Evolutionary conservation across 2,113 vertebrate species (phyloP).

Genomic region (Erythrolamprus reginae): DNA sequence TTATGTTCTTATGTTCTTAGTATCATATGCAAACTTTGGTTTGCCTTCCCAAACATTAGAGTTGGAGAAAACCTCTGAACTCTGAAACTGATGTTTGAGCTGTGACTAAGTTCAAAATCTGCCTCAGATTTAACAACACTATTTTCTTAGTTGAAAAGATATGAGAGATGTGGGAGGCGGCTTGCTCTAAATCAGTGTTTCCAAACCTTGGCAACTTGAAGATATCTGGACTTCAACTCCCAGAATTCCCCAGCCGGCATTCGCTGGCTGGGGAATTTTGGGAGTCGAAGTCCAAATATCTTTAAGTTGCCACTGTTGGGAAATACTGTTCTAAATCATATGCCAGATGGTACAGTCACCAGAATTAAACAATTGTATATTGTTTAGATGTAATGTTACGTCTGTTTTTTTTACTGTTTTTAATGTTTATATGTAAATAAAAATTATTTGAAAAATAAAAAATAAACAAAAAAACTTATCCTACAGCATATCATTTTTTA

Average conservation of each 20-base stretch:
- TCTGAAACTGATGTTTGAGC: background rate
- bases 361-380: background rate
- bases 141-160: background rate
- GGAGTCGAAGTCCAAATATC: no score
- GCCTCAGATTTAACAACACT: background rate
- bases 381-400: no score
- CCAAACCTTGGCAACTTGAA: no score
- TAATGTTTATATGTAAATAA: no score
- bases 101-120: background rate
- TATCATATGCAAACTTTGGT: background rate
- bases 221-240: no score
- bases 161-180: background rate
- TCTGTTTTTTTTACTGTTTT: no score
- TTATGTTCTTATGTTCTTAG: no score
- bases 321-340: background rate
- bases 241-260: no score
- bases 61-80: background rate
- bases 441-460: no score
- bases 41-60: background rate
- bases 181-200: background rate
- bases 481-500: background rate
- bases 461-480: background rate
- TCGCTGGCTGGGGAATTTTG: no score
- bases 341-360: background rate
- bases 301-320: no score